Evolutionary conservation across 2,797 vertebrate genomes (phyloP).

Genomic region (Gobio occitaniae): DNA sequence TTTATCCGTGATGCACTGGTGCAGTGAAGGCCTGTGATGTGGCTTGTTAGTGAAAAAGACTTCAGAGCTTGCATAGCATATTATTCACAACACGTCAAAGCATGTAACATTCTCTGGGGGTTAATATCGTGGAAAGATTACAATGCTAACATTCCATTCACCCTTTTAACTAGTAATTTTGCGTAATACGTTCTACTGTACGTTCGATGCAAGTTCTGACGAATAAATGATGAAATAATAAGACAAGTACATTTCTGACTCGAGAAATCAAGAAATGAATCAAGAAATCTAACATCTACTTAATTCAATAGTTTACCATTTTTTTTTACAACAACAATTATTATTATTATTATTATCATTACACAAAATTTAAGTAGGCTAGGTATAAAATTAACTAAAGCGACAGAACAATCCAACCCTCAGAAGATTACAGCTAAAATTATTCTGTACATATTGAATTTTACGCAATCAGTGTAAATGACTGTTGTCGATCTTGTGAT

Average conservation of each 20-base stretch:
- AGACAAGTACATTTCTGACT: not conserved
- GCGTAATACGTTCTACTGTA: not conserved
- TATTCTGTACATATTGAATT: not conserved
- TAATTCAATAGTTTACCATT: not conserved
- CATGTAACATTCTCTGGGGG: not conserved
- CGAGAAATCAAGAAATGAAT: not conserved
- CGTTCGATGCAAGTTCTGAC: not conserved
- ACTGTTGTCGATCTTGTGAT: not conserved
- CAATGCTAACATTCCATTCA: not conserved
- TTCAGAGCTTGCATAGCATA: not conserved
- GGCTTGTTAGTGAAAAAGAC: conserved; percentile 2
- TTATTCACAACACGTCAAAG: not conserved
- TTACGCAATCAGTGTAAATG: not conserved
- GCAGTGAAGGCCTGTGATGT: conserved; percentile 53
- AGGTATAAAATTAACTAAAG: not conserved
- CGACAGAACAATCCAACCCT: not conserved
- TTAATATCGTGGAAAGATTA: not conserved
- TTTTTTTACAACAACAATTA: not conserved
- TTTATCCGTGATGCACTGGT: conserved; percentile 14
- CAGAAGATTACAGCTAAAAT: not conserved
- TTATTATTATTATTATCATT: not conserved
- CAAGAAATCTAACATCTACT: not conserved
- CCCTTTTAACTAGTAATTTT: not conserved
- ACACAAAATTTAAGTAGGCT: not conserved
- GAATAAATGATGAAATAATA: not conserved